Evolutionary conservation across 2,113 vertebrate species (phyloP).

Genomic region (Pedetes capensis): DNA sequence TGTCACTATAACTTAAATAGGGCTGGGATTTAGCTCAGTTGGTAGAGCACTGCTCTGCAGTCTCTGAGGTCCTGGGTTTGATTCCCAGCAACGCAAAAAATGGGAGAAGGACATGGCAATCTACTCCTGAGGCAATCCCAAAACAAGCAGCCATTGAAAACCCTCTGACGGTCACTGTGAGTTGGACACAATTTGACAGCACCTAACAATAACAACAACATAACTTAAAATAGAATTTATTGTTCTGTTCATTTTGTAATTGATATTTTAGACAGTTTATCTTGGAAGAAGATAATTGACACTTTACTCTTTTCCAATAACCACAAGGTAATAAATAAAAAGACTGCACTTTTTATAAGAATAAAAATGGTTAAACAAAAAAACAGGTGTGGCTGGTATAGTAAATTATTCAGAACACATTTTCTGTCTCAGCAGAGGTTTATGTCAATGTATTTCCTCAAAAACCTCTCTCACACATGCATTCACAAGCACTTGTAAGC

Average conservation of each 20-base stretch:
- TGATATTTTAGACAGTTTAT: neutral
- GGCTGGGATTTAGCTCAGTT: too few species aligned
- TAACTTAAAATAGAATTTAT: too few species aligned
- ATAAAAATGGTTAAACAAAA: conserved; percentile 53
- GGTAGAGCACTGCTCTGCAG: too few species aligned
- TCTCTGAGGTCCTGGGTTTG: too few species aligned
- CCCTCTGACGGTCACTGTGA: too few species aligned
- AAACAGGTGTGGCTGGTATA: neutral
- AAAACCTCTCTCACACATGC: neutral
- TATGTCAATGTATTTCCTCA: neutral
- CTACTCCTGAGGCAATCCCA: too few species aligned
- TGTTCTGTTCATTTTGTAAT: conserved; percentile 10
- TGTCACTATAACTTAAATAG: conserved; percentile 11
- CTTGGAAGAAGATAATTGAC: neutral
- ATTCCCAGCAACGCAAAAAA: too few species aligned
- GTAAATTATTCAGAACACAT: conserved; percentile 7
- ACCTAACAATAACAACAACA: too few species aligned
- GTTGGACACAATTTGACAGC: too few species aligned
- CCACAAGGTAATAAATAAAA: conserved; percentile 16
- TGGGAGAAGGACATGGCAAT: too few species aligned
- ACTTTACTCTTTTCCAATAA: neutral
- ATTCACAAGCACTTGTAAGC: neutral
- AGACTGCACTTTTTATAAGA: neutral
- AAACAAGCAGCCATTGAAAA: too few species aligned
- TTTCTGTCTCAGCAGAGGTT: neutral